Percentiles rank a stretch among this genome's conserved stretches.
phyloP scores from a whole-genome alignment of 2,113 vertebrate genomes.

The Oenanthe oenanthe region DNA sequence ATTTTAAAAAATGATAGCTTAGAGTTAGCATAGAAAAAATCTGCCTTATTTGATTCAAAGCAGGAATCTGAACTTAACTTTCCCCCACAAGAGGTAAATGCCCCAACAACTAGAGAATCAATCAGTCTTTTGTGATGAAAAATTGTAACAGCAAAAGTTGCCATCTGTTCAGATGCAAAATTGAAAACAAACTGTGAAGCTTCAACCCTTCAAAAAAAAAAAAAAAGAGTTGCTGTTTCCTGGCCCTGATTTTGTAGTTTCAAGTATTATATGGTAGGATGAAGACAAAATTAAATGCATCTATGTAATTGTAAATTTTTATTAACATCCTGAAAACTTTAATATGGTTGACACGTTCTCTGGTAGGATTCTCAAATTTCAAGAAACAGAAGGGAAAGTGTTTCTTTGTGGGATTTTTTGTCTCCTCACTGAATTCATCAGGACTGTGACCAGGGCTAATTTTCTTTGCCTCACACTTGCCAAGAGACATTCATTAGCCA shows the following conservation, averaged over 20 bases:
- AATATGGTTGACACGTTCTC: background rate
- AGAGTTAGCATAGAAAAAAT: background rate
- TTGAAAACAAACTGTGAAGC: slow-evolving; percentile 22
- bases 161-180: slow-evolving; percentile 45
- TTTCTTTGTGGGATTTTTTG: background rate
- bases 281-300: background rate
- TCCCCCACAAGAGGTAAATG: background rate
- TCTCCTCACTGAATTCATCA: background rate
- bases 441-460: background rate
- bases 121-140: slow-evolving; percentile 30
- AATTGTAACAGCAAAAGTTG: background rate
- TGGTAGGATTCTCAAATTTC: background rate
- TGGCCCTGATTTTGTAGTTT: background rate
- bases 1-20: background rate
- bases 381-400: background rate
- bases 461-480: background rate
- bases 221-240: background rate
- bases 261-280: background rate
- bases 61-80: slow-evolving; percentile 17
- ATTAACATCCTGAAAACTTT: background rate
- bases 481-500: background rate
- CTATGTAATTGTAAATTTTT: background rate
- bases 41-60: slow-evolving; percentile 18
- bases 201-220: background rate
- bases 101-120: background rate